Evolutionary conservation across 2,113 vertebrate genomes (phyloP), one percentile per base, ranked within the genome.

Genomic region (Perca flavescens): DNA sequence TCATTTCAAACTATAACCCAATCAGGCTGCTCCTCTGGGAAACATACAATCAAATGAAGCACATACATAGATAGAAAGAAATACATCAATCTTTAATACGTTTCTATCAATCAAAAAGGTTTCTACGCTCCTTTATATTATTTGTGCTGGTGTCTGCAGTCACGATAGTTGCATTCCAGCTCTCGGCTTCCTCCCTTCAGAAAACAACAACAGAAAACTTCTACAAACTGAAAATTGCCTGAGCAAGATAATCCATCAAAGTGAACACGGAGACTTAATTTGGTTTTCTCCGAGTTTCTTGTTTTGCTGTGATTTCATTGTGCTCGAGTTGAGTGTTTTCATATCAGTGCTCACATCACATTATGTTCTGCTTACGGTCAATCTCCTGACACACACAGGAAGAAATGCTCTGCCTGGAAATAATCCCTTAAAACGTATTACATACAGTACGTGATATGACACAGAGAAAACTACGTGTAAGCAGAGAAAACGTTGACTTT

Each of bases 251-350:
- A 92, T 92, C 88, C 86, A 91, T 88, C 84, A 88, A 72, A 58
- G 81, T 54, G 65, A 92, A 89, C 90, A 91, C 52, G 68, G 87
- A 82, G 84, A 91, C 88, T 90, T 92, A 83, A 93, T 93, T 92
- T 88, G 86, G 84, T 89, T 90, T 87, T 86, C 76, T 92, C 79
- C 83, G 80, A 84, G 70, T 88, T 91, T 80, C 90, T 91, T 86
- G 88, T 90, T 89, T 89, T 92, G 78, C 76, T 83, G 80, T 88
- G 82, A 85, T 90, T 93, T 88, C 82, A 88, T 76, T 86, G 88
- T 2, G 62, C 71, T 74, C 4, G 34, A 86, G 84, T 70, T 84
- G 79, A 89, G 85, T 80, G 85, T 89, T 91, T 88, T 91, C 81
- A 87, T 91, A 90, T 91, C 83, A 75, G 83, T 16, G 76, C 83